Evolutionary conservation across 2,113 vertebrate species (phyloP).

Genomic region (Tragelaphus strepsiceros): DNA sequence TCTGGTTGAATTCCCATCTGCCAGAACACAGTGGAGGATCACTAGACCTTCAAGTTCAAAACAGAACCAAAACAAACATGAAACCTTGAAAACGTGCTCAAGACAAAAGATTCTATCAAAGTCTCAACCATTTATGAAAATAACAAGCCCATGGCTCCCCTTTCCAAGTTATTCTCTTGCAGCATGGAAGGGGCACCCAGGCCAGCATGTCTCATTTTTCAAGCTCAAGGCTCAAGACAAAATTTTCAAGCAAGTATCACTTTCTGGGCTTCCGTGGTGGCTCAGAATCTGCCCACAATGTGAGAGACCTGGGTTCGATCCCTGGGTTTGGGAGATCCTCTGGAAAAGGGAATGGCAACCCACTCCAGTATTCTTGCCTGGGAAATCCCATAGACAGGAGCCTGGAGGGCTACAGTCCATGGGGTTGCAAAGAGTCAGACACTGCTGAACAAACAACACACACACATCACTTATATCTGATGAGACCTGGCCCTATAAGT

Average conservation of each 20-base stretch:
- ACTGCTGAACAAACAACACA: not conserved
- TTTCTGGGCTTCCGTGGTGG: not conserved
- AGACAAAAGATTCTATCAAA: not conserved
- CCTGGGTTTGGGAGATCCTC: not conserved
- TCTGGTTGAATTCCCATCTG: slow-evolving; percentile 65
- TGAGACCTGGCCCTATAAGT: not conserved
- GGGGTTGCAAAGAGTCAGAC: not conserved
- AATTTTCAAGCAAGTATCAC: not conserved
- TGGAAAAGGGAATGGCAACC: not conserved
- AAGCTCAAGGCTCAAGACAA: not conserved
- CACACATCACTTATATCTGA: not conserved
- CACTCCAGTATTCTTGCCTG: not conserved
- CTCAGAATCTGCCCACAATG: not conserved
- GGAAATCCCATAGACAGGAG: not conserved
- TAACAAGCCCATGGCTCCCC: not conserved
- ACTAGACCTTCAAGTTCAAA: slow-evolving; percentile 62
- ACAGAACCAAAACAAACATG: slow-evolving; percentile 31
- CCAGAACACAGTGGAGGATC: slow-evolving; percentile 58
- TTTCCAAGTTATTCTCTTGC: not conserved
- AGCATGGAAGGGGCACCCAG: not conserved
- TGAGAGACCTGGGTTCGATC: not conserved
- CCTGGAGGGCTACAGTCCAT: not conserved
- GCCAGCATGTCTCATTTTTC: not conserved
- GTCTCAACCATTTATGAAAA: not conserved
- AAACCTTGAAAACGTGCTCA: not conserved